Percentiles rank a stretch among this genome's conserved stretches.
Evolutionary conservation across 1,140 invertebrate genomes (phyloP).

Genomic region (Rhysida immarginata): DNA sequence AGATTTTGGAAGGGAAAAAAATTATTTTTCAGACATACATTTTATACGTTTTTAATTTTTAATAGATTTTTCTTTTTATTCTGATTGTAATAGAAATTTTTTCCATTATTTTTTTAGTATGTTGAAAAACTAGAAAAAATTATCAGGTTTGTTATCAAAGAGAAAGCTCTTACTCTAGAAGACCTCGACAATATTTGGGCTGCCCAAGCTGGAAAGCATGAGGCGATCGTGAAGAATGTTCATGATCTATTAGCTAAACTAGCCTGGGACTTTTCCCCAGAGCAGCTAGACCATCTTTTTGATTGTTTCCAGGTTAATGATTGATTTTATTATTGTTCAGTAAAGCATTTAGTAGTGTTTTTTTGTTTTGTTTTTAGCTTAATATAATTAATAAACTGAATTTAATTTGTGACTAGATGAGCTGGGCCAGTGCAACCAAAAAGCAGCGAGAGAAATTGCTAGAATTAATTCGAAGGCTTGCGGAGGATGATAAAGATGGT

Average conservation of each 20-base stretch:
- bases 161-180: conserved; percentile 71
- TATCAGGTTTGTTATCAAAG: conserved; percentile 89
- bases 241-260: conserved; percentile 91
- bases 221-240: conserved; percentile 92
- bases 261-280: conserved; percentile 94
- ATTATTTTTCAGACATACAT: not conserved
- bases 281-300: conserved; percentile 93
- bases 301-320: conserved; percentile 77
- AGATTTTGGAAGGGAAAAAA: not conserved
- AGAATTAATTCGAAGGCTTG: conserved; percentile 82
- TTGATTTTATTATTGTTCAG: not conserved
- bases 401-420: conserved; percentile 41
- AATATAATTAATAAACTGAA: not conserved
- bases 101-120: conserved; percentile 38
- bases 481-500: conserved; percentile 96
- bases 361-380: not conserved
- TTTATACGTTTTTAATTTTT: too few relatives aligned
- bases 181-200: conserved; percentile 93
- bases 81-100: too few relatives aligned
- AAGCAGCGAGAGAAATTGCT: conserved; percentile 90
- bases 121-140: conserved; percentile 97
- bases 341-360: not conserved
- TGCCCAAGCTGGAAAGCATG: conserved; percentile 86
- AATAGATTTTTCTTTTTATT: too few relatives aligned
- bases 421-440: conserved; percentile 90